Conservation (phyloP, 2,888 invertebrate genomes). For the Dione vanillae region DNA sequence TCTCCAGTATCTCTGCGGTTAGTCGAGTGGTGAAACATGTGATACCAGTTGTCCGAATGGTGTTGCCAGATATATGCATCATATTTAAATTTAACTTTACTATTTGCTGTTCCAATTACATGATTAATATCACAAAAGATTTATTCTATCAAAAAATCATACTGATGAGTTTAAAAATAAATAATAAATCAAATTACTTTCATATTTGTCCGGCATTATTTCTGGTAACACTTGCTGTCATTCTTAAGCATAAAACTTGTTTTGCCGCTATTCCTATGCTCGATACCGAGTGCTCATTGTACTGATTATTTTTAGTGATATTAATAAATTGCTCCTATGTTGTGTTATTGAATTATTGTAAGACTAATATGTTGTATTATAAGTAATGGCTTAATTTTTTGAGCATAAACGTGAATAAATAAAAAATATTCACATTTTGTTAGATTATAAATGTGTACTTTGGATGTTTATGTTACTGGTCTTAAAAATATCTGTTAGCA, state of each 20-base stretch:
- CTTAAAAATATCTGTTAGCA: conserved; percentile 34
- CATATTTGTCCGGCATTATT: neutral
- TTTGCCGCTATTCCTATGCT: conserved; percentile 24
- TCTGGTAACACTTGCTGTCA: neutral
- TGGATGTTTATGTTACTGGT: conserved; percentile 20
- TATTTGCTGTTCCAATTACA: neutral
- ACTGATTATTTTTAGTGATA: conserved; percentile 45
- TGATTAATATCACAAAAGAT: no score
- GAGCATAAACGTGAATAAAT: neutral
- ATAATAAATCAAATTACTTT: neutral
- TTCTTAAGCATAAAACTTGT: conserved; percentile 14
- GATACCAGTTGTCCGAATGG: neutral
- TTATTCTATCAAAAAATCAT: neutral
- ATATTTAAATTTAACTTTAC: neutral
- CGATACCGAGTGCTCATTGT: conserved; percentile 35
- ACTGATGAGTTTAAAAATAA: neutral
- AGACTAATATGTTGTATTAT: conserved; percentile 31
- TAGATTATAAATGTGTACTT: conserved; percentile 12
- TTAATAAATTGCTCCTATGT: conserved; percentile 39
- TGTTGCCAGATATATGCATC: conserved; percentile 12
- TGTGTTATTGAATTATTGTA: conserved; percentile 40
- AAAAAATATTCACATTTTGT: conserved; percentile 19
- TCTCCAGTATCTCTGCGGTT: conserved; percentile 88
- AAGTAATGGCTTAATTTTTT: neutral
- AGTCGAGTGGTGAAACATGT: conserved; percentile 78